A percentile compares a stretch with the other conserved stretches of the same genome.
These are phyloP conservation scores for Garra rufa DNA, from an alignment of 2,113 vertebrate species.

Conservation along the genomic window DNA sequence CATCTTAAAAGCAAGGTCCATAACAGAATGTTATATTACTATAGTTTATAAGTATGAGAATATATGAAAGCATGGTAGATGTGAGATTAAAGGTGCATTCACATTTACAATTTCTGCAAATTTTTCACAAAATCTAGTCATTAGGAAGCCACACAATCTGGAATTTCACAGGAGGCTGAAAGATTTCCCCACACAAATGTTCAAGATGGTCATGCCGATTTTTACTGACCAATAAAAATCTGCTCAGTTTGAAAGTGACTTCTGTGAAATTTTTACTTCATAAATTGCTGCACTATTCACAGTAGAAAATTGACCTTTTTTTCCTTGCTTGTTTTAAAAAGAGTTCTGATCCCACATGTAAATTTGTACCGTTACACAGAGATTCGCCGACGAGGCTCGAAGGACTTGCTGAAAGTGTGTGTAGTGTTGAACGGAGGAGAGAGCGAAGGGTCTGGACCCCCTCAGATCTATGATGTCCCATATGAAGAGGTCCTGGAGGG, in stretches of 20 bases:
- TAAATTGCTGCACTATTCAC: background rate
- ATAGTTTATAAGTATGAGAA: background rate
- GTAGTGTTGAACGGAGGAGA: conserved; percentile 83
- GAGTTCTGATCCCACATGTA: conserved; percentile 12
- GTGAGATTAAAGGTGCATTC: background rate
- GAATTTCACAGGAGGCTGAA: background rate
- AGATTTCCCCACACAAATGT: background rate
- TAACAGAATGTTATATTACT: background rate
- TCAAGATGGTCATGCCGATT: background rate
- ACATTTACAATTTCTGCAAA: background rate
- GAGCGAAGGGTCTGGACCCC: conserved; percentile 59
- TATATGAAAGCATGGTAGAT: background rate
- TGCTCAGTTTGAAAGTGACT: background rate
- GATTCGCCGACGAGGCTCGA: conserved; percentile 89
- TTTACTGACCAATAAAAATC: background rate
- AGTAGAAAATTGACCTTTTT: background rate
- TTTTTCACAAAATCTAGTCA: background rate
- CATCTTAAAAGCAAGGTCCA: background rate
- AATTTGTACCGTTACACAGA: conserved; percentile 70
- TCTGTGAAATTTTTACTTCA: background rate
- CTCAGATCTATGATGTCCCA: conserved; percentile 79
- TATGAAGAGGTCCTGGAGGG: conserved; percentile 76
- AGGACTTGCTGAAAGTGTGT: conserved; percentile 90
- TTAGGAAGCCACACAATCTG: background rate
- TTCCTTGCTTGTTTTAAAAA: conserved; percentile 1